A percentile compares a stretch with the other conserved stretches of the same genome.
Conservation (phyloP, 2,888 invertebrate species). For the Calliphora vomitoria region DNA sequence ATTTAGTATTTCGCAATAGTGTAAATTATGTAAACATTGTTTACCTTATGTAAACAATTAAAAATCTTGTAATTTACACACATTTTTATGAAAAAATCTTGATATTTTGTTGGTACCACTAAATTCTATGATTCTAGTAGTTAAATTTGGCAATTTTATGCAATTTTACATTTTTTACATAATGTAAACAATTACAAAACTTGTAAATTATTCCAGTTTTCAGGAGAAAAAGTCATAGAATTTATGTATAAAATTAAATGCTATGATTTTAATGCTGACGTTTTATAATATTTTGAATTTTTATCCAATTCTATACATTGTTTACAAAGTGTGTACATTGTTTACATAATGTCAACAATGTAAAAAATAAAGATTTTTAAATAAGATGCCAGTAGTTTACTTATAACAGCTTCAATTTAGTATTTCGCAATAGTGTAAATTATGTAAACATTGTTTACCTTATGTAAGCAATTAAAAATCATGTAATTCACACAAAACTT, state of each 20-base stretch:
- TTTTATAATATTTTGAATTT: too few species aligned
- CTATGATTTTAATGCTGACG: too few species aligned
- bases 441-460: neutral
- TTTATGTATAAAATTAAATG: neutral
- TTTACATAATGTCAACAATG: neutral
- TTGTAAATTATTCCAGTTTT: neutral
- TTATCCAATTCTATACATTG: too few species aligned
- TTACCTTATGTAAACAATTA: conserved; percentile 12
- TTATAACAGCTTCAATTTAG: too few species aligned
- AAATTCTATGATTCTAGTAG: too few species aligned
- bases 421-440: neutral
- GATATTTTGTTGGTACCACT: too few species aligned
- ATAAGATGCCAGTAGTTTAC: too few species aligned
- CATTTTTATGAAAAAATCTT: too few species aligned
- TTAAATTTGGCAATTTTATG: neutral
- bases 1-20: neutral
- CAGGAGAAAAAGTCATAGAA: too few species aligned
- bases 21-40: conserved; percentile 2
- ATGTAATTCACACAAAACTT: too few species aligned
- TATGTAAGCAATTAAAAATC: neutral
- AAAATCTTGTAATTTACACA: neutral
- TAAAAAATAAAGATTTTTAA: neutral
- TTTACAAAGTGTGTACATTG: neutral
- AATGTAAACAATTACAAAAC: neutral
- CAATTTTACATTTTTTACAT: neutral